These are phyloP conservation scores for Tenthredo livida DNA, from an alignment of 2,888 invertebrate genomes.

Conservation along the genomic window DNA sequence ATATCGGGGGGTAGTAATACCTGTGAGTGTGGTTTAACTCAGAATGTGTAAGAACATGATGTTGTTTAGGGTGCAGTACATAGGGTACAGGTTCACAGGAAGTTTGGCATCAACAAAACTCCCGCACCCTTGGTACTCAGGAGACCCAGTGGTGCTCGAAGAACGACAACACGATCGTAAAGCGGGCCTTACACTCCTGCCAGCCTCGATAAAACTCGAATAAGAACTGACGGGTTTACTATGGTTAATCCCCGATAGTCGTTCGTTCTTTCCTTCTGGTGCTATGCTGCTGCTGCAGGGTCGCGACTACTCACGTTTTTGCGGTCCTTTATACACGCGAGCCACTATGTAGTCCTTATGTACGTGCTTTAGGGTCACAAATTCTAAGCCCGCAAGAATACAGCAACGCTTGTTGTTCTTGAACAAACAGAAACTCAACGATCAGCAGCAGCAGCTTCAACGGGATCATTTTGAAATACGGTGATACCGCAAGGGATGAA, in stretches of 20 bases:
- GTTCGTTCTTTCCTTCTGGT: neutral
- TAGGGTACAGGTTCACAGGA: neutral
- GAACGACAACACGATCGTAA: constrained; percentile 49
- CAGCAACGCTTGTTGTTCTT: neutral
- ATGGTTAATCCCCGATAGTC: constrained; percentile 44
- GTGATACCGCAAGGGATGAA: neutral
- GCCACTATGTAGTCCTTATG: neutral
- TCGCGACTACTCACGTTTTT: neutral
- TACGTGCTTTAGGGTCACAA: neutral
- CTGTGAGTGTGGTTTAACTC: neutral
- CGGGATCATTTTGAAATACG: neutral
- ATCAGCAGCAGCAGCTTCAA: neutral
- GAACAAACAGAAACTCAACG: neutral
- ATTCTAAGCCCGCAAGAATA: neutral
- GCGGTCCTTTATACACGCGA: neutral
- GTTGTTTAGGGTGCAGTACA: neutral
- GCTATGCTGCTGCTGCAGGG: neutral
- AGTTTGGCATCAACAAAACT: neutral
- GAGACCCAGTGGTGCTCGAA: constrained; percentile 10
- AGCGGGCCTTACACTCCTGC: constrained; percentile 17
- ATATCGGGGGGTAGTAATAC: neutral
- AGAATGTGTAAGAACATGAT: neutral
- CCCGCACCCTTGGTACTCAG: neutral
- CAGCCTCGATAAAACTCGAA: constrained; percentile 59
- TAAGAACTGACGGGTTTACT: constrained; percentile 53